Evolutionary conservation across 2,888 invertebrate species (phyloP), one percentile per base, ranked within the genome.

Genomic region (Synergus gifuensis): DNA sequence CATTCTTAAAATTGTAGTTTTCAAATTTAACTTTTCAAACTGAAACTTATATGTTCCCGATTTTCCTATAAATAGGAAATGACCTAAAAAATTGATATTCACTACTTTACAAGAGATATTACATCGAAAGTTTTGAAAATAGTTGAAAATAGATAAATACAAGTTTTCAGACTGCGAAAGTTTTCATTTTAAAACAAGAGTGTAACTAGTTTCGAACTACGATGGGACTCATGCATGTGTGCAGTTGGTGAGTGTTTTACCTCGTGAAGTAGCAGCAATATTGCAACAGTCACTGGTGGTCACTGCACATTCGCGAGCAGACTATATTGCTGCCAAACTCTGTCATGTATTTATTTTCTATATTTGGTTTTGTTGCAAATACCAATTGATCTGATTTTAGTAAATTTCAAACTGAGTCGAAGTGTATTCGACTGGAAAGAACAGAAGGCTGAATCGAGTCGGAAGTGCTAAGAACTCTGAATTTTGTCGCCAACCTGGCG

Each of bases 401-500:
- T 73, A 16, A 36, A 36, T 54, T 69, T 54, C n/a, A 54, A 73
- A 73, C 36, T 76, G 78, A 83, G 77, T 78, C 77, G 76, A 79
- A 81, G 76, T 83, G 77, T 77, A 66, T 78, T 79, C 79, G 79
- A 81, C 78, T 79, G 81, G 76, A 83, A 79, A 73, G 36, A 62
- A 69, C 62, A 73, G 22, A 73, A 80, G 76, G 77, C 77, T 28
- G 63, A 62, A 67, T 78, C 60, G 76, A 80, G 76, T 80, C 64
- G 44, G n/a, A 78, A 63, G 78, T 73, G 44, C 60, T 79, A 73
- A 81, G 79, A 54, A 77, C 69, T 77, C 73, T 44, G 66, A 69
- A 77, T 76, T 78, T 46, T 67, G 49, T 80, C 82, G 85, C 64
- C 85, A 82, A 76, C 76, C 78, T 82, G 87, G 85, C 87, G 88